These are phyloP conservation scores for Bombycilla garrulus DNA, from an alignment of 2,113 vertebrate genomes.

Conservation along the genomic window DNA sequence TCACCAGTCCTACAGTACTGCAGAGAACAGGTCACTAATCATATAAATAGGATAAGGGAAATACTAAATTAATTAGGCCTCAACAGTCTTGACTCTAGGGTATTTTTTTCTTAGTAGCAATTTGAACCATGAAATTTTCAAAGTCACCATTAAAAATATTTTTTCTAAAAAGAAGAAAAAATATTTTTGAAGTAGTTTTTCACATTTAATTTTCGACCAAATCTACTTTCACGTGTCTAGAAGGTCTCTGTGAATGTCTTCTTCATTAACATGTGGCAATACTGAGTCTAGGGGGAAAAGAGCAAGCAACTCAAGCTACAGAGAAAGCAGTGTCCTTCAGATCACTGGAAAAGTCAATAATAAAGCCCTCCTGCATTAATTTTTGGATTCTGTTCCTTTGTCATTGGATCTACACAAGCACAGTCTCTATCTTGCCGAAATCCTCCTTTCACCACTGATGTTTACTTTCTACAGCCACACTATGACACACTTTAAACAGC, in stretches of 20 bases:
- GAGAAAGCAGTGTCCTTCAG: neutral
- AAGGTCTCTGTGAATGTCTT: neutral
- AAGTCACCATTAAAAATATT: neutral
- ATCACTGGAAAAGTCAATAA: neutral
- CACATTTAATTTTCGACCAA: neutral
- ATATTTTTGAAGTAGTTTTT: neutral
- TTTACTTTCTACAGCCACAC: neutral
- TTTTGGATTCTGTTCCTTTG: neutral
- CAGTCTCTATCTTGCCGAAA: neutral
- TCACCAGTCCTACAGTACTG: neutral
- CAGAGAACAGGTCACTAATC: neutral
- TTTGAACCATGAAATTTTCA: neutral
- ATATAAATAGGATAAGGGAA: neutral
- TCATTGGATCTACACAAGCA: neutral
- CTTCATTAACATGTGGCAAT: neutral
- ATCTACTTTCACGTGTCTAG: neutral
- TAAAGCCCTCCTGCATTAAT: neutral
- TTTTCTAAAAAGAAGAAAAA: neutral
- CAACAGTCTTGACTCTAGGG: neutral
- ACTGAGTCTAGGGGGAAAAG: neutral
- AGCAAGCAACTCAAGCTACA: neutral
- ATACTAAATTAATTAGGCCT: neutral
- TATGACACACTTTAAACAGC: neutral
- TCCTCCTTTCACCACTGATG: neutral
- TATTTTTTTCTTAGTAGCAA: neutral